Evolutionary conservation across 1,140 invertebrate genomes (phyloP).

Genomic region (Drosophila nebulosa): DNA sequence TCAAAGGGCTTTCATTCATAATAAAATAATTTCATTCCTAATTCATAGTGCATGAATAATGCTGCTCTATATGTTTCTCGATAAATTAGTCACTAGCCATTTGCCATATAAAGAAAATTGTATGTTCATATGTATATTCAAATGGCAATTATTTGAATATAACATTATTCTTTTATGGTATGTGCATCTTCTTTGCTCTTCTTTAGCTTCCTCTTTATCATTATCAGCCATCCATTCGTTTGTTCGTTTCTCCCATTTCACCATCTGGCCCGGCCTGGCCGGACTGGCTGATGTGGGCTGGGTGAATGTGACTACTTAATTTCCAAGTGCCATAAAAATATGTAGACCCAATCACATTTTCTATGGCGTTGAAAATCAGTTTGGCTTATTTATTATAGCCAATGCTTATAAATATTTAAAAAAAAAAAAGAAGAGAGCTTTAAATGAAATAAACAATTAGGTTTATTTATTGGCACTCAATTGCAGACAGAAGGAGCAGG

Average conservation of each 20-base stretch:
- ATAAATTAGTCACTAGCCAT: background rate
- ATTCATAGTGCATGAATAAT: too few relatives aligned
- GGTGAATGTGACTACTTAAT: conserved; percentile 50
- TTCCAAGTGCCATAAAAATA: conserved; percentile 58
- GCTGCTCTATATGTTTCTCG: background rate
- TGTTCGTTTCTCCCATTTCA: conserved; percentile 14
- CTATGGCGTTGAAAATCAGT: conserved; percentile 29
- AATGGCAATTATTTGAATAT: conserved; percentile 57
- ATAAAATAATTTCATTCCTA: too few relatives aligned
- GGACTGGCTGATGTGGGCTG: background rate
- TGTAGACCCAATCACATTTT: conserved; percentile 10
- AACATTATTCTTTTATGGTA: conserved; percentile 34
- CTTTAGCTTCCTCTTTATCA: conserved; percentile 12
- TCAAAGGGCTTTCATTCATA: too few relatives aligned
- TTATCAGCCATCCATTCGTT: background rate
- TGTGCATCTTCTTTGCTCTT: background rate
- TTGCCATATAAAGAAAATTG: background rate
- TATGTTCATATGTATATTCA: conserved; percentile 28
- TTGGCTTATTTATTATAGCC: conserved; percentile 43
- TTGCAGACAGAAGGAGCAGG: background rate
- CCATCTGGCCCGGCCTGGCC: conserved; percentile 20
- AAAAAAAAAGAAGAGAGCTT: conserved; percentile 33
- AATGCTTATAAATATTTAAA: conserved; percentile 53
- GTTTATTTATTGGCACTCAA: conserved; percentile 36
- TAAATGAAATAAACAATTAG: conserved; percentile 50